Evolutionary conservation across 2,888 invertebrate genomes (phyloP).

Genomic region (Nemurella pictetii): DNA sequence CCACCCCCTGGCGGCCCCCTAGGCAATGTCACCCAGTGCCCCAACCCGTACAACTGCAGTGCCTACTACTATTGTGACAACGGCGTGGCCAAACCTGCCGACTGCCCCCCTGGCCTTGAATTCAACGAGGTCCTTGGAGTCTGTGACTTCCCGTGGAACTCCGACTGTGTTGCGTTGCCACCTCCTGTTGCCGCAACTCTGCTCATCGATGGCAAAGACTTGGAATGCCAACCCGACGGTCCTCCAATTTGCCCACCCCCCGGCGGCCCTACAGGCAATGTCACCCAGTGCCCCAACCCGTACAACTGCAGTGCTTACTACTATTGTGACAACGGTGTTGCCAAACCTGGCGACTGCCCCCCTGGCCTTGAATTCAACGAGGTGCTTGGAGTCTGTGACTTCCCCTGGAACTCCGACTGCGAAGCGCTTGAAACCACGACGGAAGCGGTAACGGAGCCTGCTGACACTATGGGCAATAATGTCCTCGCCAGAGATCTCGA

Average conservation of each 20-base stretch:
- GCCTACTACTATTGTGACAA: constrained; percentile 5
- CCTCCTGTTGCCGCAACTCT: too few species aligned
- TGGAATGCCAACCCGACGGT: neutral
- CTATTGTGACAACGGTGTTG: constrained; percentile 19
- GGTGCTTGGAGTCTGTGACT: neutral
- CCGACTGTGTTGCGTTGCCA: neutral
- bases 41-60: constrained; percentile 3
- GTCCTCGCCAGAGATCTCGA: neutral
- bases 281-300: constrained; percentile 3
- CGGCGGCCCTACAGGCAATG: constrained; percentile 46
- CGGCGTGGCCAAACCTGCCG: neutral
- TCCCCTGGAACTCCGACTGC: constrained; percentile 5
- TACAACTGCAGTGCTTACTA: constrained; percentile 29
- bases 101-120: neutral
- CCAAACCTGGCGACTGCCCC: constrained; percentile 9
- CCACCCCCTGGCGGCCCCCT: neutral
- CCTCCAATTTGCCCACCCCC: constrained; percentile 7
- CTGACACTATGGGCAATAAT: neutral
- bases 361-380: constrained; percentile 8
- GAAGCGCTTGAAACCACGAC: neutral
- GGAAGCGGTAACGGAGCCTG: neutral
- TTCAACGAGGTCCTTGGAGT: neutral
- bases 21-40: constrained; percentile 4
- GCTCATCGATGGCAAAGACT: neutral
- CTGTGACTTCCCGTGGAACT: constrained; percentile 7